phyloP scores from a whole-genome alignment of 2,888 invertebrate species.

The Agriopis marginaria region DNA sequence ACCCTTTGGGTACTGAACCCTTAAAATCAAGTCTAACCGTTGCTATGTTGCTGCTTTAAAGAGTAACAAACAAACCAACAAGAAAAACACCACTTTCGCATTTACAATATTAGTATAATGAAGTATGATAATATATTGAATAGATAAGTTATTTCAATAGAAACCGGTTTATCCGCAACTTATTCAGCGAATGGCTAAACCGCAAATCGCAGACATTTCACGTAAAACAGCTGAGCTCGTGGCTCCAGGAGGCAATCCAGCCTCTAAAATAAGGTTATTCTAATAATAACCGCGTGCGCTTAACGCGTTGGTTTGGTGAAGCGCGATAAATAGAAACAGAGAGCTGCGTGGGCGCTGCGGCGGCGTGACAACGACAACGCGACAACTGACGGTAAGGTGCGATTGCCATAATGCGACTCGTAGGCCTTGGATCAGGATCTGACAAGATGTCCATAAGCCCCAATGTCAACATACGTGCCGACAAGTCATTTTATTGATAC shows the following conservation, averaged over 20 bases:
- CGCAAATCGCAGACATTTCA: constrained; percentile 16
- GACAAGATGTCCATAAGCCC: neutral
- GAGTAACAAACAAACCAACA: no score
- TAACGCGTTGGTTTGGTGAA: constrained; percentile 66
- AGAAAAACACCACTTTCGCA: no score
- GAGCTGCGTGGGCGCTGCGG: constrained; percentile 52
- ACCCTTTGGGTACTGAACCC: no score
- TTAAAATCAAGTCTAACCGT: no score
- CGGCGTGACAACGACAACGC: constrained; percentile 31
- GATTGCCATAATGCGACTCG: neutral
- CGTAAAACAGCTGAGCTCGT: constrained; percentile 39
- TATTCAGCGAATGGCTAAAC: neutral
- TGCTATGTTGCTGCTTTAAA: no score
- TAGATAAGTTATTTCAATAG: neutral
- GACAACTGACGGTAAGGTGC: constrained; percentile 21
- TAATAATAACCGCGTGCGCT: constrained; percentile 64
- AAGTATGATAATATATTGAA: neutral
- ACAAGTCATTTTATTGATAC: no score
- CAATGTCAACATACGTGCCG: neutral
- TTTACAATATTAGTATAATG: no score
- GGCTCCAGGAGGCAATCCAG: constrained; percentile 47
- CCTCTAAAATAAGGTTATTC: constrained; percentile 69
- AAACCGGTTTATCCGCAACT: neutral
- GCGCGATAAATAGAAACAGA: constrained; percentile 68
- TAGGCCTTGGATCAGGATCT: neutral